A percentile compares a stretch with the other conserved stretches of the same genome.
These are phyloP conservation scores for Lethrus apterus DNA, from an alignment of 1,140 invertebrate species.

Conservation along the genomic window DNA sequence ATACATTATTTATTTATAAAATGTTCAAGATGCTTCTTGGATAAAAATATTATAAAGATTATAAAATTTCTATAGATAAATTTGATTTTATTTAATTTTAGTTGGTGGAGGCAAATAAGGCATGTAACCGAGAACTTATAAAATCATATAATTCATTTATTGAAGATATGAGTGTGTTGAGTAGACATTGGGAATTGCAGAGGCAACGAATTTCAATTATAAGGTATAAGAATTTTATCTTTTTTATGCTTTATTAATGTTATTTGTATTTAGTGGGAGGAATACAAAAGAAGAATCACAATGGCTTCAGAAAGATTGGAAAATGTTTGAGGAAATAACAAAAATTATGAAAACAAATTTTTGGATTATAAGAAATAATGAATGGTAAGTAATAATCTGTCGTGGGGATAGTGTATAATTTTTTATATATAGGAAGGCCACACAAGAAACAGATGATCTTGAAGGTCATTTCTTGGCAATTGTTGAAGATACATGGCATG, in stretches of 20 bases:
- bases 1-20: neutral
- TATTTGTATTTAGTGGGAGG: neutral
- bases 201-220: neutral
- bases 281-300: constrained; percentile 1
- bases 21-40: neutral
- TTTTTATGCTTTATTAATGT: neutral
- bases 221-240: constrained; percentile 10
- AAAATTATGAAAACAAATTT: constrained; percentile 18
- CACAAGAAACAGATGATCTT: constrained; percentile 9
- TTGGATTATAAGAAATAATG: constrained; percentile 12
- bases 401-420: neutral
- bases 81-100: constrained; percentile 4
- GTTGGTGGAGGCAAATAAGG: constrained; percentile 9
- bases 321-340: constrained; percentile 15
- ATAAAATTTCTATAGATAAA: neutral
- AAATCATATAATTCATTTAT: constrained; percentile 7
- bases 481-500: constrained; percentile 11
- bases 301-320: constrained; percentile 13
- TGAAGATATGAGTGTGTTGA: constrained; percentile 15
- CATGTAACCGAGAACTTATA: constrained; percentile 4
- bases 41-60: neutral
- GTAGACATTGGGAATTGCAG: constrained; percentile 3
- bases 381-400: constrained; percentile 9
- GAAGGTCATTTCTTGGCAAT: constrained; percentile 11
- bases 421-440: constrained; percentile 1